phyloP scores from a whole-genome alignment of 2,797 vertebrate genomes.

The Channallabes apus region DNA sequence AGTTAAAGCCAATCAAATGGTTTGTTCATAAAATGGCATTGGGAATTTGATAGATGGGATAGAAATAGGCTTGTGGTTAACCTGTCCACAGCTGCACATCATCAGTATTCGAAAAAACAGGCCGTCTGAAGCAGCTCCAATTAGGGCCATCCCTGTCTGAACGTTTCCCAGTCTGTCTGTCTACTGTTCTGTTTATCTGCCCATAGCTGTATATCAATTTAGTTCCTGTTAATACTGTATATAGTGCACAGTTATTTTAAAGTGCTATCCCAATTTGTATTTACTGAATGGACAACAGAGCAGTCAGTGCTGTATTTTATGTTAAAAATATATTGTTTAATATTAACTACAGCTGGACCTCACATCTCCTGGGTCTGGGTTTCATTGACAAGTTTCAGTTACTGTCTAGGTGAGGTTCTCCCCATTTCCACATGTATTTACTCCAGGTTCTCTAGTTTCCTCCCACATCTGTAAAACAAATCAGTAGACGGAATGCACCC shows the following conservation, averaged over 20 bases:
- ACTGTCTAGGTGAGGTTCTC: background rate
- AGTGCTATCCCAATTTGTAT: background rate
- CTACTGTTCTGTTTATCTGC: background rate
- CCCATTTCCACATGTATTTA: background rate
- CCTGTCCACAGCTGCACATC: conserved; percentile 49
- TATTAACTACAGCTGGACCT: background rate
- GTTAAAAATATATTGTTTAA: background rate
- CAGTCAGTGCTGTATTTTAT: too few species aligned
- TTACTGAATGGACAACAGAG: background rate
- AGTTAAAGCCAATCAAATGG: conserved; percentile 42
- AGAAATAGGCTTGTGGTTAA: conserved; percentile 34
- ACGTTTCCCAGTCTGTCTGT: conserved; percentile 17
- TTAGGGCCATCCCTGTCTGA: conserved; percentile 47
- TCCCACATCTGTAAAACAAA: background rate
- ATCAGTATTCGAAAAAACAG: conserved; percentile 52
- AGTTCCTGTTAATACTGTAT: background rate
- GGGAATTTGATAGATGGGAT: conserved; percentile 29
- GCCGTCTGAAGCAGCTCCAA: conserved; percentile 46
- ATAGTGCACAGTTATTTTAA: background rate
- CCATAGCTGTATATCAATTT: background rate
- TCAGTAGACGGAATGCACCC: background rate
- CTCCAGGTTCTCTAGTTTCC: background rate
- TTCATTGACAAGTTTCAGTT: conserved; percentile 8
- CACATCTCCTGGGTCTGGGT: background rate
- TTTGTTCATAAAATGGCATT: conserved; percentile 28